Evolutionary conservation across 2,888 invertebrate species (phyloP), one percentile per base, ranked within the genome.

Genomic region (Callyntrura sp.): DNA sequence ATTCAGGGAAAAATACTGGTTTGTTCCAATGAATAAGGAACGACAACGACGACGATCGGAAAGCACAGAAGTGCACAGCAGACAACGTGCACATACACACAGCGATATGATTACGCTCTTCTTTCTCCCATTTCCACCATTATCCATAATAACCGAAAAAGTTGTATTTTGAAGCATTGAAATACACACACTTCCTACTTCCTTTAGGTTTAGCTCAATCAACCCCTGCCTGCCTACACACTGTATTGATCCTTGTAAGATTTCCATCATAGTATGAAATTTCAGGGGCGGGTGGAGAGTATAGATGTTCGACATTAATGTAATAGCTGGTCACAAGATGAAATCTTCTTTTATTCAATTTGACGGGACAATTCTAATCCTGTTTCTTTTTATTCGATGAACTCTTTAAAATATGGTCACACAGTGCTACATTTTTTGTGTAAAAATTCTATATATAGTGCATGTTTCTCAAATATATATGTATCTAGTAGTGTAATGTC

Each of bases 311-410:
- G 82, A 82, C 82, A 82, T 82, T 82, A 65, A 82, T 82, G 48
- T 65, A 82, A 82, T 82, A 65, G 48, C 79, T 79, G 79, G 55
- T 79, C 79, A 79, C 79, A 28, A 57, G 62, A 85, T 85, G 68
- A 85, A 76, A 85, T 85, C 78, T 55, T 45, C 23, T 14, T 76
- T 76, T 76, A 85, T 85, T 85, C 85, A 57, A 85, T 85, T 85
- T 85, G 57, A 85, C 43, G n/a, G 57, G 76, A 85, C 85, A 76
- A 76, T 85, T 85, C 76, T 35, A 85, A 85, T 85, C 73, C 43
- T 73, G 57, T 79, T 79, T 51, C 73, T 43, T 65, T 85, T 85
- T 85, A 85, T 85, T 85, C n/a, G 62, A 78, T 85, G n/a, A 62
- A 85, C 62, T 85, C 65, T 48, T 23, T 48, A 70, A 70, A 70